Percentiles rank a stretch among this genome's conserved stretches.
phyloP scores from a whole-genome alignment of 2,797 vertebrate species.

The Florisuga fusca region DNA sequence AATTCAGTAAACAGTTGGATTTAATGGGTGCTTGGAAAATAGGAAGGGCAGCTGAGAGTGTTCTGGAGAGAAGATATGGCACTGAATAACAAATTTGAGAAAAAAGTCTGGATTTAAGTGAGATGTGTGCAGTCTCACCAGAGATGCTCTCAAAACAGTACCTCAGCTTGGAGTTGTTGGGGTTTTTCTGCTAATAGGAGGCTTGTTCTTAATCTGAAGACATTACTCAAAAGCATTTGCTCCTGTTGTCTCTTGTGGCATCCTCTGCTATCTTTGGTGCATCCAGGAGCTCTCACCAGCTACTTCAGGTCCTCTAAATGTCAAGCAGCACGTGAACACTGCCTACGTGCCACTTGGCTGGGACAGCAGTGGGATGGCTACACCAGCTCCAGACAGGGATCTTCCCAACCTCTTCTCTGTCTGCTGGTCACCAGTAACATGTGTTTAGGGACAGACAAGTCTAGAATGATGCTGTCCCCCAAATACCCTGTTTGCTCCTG shows the following conservation, averaged over 20 bases:
- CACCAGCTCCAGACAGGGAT: accelerated
- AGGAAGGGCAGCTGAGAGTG: background rate
- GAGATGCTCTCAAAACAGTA: background rate
- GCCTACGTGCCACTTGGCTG: background rate
- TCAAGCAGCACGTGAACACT: background rate
- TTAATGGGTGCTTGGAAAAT: background rate
- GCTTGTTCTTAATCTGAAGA: background rate
- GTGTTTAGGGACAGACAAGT: background rate
- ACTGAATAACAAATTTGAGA: background rate
- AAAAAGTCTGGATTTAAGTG: background rate
- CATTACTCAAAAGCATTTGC: background rate
- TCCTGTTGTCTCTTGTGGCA: background rate
- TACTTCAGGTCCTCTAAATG: background rate
- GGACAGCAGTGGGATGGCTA: accelerated
- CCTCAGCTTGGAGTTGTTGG: background rate
- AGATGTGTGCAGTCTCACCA: background rate
- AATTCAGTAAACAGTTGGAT: background rate
- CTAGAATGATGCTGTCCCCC: background rate
- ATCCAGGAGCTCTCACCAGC: background rate
- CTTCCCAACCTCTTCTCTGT: background rate
- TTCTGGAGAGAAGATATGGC: background rate
- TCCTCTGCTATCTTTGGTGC: background rate
- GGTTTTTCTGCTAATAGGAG: background rate
- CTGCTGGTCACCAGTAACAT: background rate
- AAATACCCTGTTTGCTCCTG: background rate